Percentiles rank a stretch among this genome's conserved stretches.
Conservation (phyloP, 2,113 vertebrate species). For the Phocoena sinus region DNA sequence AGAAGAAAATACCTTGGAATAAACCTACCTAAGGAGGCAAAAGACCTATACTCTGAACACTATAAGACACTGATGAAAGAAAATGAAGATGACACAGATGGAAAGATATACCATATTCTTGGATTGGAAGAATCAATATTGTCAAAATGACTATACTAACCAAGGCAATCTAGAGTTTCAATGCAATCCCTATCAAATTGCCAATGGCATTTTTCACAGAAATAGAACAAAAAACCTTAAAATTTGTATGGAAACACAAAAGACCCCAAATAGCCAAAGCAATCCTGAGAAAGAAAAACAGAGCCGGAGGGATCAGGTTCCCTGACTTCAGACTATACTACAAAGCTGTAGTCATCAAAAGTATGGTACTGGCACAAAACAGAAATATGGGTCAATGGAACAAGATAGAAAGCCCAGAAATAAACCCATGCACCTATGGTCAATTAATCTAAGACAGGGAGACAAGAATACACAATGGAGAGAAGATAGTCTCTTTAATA, state of each 20-base stretch:
- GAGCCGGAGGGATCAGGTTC: background rate
- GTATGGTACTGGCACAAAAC: background rate
- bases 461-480: background rate
- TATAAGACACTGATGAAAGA: background rate
- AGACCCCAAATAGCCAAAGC: background rate
- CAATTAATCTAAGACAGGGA: background rate
- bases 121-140: background rate
- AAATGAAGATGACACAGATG: background rate
- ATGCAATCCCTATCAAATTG: background rate
- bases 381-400: background rate
- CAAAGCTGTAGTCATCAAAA: background rate
- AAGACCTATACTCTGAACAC: background rate
- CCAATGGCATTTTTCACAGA: background rate
- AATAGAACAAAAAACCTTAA: background rate
- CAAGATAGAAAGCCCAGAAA: background rate
- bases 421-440: background rate
- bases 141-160: background rate
- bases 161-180: background rate
- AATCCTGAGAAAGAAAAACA: background rate
- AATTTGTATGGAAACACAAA: background rate
- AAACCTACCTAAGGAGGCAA: background rate
- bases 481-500: background rate
- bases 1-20: background rate
- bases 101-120: background rate
- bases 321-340: background rate